phyloP scores from a whole-genome alignment of 2,797 vertebrate species.

The Macropus fuliginosus region DNA sequence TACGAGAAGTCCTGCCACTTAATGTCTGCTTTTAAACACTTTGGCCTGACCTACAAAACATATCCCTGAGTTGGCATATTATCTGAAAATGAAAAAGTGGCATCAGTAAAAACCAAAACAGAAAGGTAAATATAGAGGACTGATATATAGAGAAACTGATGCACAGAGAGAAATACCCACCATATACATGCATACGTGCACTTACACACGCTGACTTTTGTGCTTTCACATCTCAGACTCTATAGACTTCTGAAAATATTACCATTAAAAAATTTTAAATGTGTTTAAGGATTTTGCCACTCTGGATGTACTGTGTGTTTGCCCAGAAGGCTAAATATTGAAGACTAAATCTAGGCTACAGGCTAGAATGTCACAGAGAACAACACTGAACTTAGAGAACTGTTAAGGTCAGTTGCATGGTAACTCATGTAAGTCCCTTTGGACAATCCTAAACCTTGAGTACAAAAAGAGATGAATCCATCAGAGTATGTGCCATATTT shows the following conservation, averaged over 20 bases:
- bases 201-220: neutral
- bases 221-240: neutral
- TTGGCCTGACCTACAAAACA: neutral
- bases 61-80: constrained; percentile 19
- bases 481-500: neutral
- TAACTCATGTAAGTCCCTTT: neutral
- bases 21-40: neutral
- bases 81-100: constrained; percentile 5
- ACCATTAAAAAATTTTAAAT: neutral
- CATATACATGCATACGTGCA: neutral
- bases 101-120: neutral
- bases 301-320: neutral
- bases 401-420: neutral
- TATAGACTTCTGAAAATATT: neutral
- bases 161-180: neutral
- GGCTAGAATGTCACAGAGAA: neutral
- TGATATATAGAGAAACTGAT: neutral
- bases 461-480: neutral
- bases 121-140: neutral
- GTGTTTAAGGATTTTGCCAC: constrained; percentile 19
- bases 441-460: neutral
- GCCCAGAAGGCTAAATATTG: neutral
- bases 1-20: neutral
- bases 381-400: neutral
- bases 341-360: neutral